Conservation (phyloP, 2,797 vertebrate species). For the Liasis olivaceus region DNA sequence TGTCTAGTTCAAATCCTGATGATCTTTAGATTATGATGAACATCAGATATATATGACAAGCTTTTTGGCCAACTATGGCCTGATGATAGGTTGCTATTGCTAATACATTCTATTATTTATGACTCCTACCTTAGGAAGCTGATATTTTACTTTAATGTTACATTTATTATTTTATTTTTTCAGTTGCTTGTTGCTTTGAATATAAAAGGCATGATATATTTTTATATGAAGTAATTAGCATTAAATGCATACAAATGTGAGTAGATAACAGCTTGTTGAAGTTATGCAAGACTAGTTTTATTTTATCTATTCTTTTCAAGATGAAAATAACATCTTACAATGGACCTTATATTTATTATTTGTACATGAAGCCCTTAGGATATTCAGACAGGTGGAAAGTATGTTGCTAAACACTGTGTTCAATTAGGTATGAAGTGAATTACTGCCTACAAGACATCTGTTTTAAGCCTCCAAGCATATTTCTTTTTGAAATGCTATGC, state of each 20-base stretch:
- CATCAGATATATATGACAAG: no score
- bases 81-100: background rate
- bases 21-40: background rate
- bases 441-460: conserved; percentile 28
- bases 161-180: background rate
- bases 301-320: background rate
- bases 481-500: conserved; percentile 27
- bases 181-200: background rate
- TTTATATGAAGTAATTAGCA: conserved; percentile 1
- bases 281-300: background rate
- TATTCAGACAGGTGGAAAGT: background rate
- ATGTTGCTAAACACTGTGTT: conserved; percentile 17
- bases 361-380: conserved; percentile 15
- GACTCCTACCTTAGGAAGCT: background rate
- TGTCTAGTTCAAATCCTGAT: background rate
- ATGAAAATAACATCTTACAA: background rate
- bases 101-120: background rate
- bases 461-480: conserved; percentile 41
- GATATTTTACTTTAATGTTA: background rate
- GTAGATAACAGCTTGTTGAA: background rate
- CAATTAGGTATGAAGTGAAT: conserved; percentile 48
- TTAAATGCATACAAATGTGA: background rate
- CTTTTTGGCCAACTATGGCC: background rate
- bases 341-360: background rate
- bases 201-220: background rate